phyloP scores from a whole-genome alignment of 2,888 invertebrate genomes.

The Lordiphosa fenestrarum region DNA sequence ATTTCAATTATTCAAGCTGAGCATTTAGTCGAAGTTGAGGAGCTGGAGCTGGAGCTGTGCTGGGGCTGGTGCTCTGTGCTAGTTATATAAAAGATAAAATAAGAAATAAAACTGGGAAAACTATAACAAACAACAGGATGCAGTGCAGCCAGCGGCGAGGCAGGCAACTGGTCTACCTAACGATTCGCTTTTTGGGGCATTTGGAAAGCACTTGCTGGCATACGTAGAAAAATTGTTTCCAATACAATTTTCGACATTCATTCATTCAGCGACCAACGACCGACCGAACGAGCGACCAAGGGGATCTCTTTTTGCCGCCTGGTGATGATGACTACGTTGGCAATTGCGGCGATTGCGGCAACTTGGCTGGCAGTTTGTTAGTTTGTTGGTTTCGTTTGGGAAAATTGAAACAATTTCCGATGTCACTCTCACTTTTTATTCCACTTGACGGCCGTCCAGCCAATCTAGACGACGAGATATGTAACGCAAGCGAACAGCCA shows the following conservation, averaged over 20 bases:
- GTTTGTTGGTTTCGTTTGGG: constrained; percentile 63
- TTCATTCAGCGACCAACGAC: constrained; percentile 72
- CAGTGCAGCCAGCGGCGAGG: constrained; percentile 35
- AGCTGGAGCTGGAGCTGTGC: constrained; percentile 15
- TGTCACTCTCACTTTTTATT: constrained; percentile 79
- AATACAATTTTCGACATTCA: constrained; percentile 79
- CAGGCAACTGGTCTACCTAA: constrained; percentile 40
- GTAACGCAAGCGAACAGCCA: constrained; percentile 54
- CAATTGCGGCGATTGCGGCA: constrained; percentile 49
- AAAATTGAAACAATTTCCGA: constrained; percentile 80
- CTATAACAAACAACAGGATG: constrained; percentile 63
- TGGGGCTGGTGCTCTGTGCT: constrained; percentile 28
- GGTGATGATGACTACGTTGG: constrained; percentile 34
- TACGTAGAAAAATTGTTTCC: constrained; percentile 70
- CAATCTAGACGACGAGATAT: constrained; percentile 71
- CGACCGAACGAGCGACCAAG: constrained; percentile 25
- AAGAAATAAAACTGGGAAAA: constrained; percentile 71
- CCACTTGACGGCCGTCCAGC: constrained; percentile 54
- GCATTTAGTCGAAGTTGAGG: constrained; percentile 25
- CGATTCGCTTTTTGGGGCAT: constrained; percentile 26
- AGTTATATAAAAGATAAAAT: constrained; percentile 70
- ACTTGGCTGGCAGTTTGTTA: constrained; percentile 30
- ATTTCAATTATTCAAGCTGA: constrained; percentile 58
- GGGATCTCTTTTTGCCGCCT: constrained; percentile 13
- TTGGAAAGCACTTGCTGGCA: constrained; percentile 39